These are phyloP conservation scores for Diphyllodes magnificus DNA, from an alignment of 2,113 vertebrate genomes.

Conservation along the genomic window DNA sequence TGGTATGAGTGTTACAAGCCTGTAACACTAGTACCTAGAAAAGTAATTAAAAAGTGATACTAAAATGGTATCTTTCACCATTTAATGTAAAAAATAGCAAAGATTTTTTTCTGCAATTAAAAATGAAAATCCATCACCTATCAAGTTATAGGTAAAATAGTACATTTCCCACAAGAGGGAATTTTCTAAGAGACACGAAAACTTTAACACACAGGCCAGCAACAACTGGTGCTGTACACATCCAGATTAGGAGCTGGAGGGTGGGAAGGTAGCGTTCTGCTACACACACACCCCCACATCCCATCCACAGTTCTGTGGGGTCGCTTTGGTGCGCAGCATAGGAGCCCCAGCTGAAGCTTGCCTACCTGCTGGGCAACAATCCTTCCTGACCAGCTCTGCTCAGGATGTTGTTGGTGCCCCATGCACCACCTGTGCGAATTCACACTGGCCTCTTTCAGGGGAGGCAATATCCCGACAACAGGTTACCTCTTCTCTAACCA, in stretches of 20 bases:
- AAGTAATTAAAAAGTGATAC: not conserved
- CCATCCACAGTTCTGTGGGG: not conserved
- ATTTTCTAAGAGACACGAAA: not conserved
- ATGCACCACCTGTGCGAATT: not conserved
- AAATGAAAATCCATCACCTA: not conserved
- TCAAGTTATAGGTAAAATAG: not conserved
- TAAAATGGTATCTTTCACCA: not conserved
- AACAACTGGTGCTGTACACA: not conserved
- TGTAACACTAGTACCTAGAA: not conserved
- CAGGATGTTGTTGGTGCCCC: not conserved
- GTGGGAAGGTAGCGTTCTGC: accelerated
- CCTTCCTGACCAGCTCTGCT: not conserved
- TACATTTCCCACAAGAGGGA: not conserved
- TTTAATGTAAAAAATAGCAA: not conserved
- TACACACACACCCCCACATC: accelerated
- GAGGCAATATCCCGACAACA: not conserved
- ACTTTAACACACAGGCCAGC: not conserved
- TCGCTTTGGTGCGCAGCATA: not conserved
- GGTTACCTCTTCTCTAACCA: not conserved
- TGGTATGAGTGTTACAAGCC: not conserved
- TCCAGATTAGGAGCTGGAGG: not conserved
- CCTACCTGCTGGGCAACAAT: not conserved
- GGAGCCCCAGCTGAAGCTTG: not conserved
- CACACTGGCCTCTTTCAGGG: accelerated
- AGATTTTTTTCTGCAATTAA: not conserved